Evolutionary conservation across 1,140 invertebrate species (phyloP).

Genomic region (Eciton burchellii): DNA sequence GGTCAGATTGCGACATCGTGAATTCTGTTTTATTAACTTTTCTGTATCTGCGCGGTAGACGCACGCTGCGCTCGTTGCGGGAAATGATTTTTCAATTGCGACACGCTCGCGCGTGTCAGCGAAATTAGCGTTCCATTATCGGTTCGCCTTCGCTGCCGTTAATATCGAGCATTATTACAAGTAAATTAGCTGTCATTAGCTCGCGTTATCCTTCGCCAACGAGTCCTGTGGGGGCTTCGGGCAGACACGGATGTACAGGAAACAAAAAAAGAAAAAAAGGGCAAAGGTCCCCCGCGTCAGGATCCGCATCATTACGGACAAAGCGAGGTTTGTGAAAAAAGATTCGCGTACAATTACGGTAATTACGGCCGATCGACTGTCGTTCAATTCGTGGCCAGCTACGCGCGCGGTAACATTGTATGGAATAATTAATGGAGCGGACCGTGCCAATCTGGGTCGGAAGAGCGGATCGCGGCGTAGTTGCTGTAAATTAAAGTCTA

Average conservation of each 20-base stretch:
- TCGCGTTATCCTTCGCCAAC: background rate
- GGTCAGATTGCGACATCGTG: conserved; percentile 52
- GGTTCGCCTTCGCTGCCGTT: background rate
- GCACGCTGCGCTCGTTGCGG: background rate
- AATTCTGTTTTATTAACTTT: conserved; percentile 9
- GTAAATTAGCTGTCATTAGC: conserved; percentile 30
- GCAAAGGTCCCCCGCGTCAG: background rate
- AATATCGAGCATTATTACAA: conserved; percentile 25
- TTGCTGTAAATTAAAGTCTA: conserved; percentile 39
- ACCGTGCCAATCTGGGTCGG: conserved; percentile 7
- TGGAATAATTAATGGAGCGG: conserved; percentile 43
- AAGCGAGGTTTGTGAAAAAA: background rate
- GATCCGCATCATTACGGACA: background rate
- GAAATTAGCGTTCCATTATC: conserved; percentile 4
- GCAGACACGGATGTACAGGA: background rate
- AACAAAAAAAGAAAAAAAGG: no score
- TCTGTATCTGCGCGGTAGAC: background rate
- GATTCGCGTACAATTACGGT: conserved; percentile 28
- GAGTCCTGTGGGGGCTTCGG: background rate
- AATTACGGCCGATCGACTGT: conserved; percentile 44
- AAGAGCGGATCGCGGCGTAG: background rate
- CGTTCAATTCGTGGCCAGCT: conserved; percentile 21
- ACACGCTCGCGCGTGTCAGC: background rate
- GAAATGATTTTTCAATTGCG: background rate
- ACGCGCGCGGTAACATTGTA: background rate